Conservation (phyloP, 2,888 invertebrate genomes). For the Uropetala carovei region DNA sequence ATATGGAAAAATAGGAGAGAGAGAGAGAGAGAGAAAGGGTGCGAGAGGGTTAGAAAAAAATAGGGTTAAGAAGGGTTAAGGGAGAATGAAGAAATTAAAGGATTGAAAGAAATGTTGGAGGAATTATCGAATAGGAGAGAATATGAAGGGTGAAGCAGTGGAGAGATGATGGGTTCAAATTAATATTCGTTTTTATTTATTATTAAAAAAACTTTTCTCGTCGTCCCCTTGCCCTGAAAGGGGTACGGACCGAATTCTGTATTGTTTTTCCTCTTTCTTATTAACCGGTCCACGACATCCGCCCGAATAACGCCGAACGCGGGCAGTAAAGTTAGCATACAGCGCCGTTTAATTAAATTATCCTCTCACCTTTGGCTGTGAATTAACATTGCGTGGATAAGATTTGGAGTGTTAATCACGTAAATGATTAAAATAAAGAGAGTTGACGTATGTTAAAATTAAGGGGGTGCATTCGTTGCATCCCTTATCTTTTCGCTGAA, state of each 20-base stretch:
- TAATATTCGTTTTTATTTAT: conserved; percentile 47
- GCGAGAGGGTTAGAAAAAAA: too few species aligned
- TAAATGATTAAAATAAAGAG: not conserved
- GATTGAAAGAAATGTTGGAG: not conserved
- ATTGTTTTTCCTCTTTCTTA: not conserved
- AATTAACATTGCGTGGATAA: not conserved
- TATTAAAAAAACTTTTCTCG: not conserved
- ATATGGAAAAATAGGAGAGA: not conserved
- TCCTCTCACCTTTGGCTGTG: not conserved
- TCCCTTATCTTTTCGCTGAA: not conserved
- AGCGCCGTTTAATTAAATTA: conserved; percentile 43
- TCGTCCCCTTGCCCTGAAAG: not conserved
- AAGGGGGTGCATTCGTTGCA: not conserved
- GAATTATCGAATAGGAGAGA: not conserved
- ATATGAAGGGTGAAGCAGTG: not conserved
- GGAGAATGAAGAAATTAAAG: not conserved
- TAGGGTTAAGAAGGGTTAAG: conserved; percentile 21
- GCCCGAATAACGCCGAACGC: not conserved
- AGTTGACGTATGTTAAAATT: not conserved
- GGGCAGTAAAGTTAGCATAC: conserved; percentile 36
- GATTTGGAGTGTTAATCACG: not conserved
- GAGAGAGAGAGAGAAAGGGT: not conserved
- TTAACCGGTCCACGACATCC: conserved; percentile 18
- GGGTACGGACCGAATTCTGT: not conserved
- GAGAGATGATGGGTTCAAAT: not conserved